Evolutionary conservation across 1,140 invertebrate genomes (phyloP), one percentile per base, ranked within the genome.

Genomic region (Harpegnathos saltator): DNA sequence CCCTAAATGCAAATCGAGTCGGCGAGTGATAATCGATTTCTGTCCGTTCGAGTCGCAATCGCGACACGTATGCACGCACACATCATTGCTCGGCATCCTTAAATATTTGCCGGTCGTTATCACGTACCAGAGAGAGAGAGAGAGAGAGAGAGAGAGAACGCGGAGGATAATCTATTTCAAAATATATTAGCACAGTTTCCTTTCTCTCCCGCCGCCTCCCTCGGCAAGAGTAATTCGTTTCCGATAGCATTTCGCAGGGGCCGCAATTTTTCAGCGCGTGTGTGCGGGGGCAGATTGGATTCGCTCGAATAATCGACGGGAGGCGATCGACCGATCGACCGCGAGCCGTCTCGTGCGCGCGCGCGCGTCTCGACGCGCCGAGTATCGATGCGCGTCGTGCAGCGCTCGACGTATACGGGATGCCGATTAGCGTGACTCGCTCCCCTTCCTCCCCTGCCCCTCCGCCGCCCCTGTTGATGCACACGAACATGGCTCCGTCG

Each of bases 311-410:
- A 56, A 69, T 78, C 62, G 73, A 5, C 59, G 44, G 38, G 44
- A 50, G 24, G n/a, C 48, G 74, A 78, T 78, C 75, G 75, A 22
- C 69, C 38, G 56, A 78, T 69, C 75, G 75, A 38, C 14, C 17
- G 17, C 62, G 12, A 17, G 24, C 33, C 56, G 38, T 24, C 26
- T 69, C 33, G 19, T 68, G 74, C 19, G 74, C 62, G 74, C 19
- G 74, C 62, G 50, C 50, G 54, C 54, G 15, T 52, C 38, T 68
- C 62, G 63, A 78, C n/a, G 44, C 7, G 44, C 12, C 52, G 54
- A 29, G 69, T 83, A 74, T 84, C 86, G 87, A 90, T 90, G 87
- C 86, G 77, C 85, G 82, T 78, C 68, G 58, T 65, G 81, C 68
- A 65, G 73, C 38, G 71, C 12, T 44, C 73, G 66, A 19, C 9